Evolutionary conservation across 1,140 invertebrate genomes (phyloP).

Genomic region (Zaprionus inermis): DNA sequence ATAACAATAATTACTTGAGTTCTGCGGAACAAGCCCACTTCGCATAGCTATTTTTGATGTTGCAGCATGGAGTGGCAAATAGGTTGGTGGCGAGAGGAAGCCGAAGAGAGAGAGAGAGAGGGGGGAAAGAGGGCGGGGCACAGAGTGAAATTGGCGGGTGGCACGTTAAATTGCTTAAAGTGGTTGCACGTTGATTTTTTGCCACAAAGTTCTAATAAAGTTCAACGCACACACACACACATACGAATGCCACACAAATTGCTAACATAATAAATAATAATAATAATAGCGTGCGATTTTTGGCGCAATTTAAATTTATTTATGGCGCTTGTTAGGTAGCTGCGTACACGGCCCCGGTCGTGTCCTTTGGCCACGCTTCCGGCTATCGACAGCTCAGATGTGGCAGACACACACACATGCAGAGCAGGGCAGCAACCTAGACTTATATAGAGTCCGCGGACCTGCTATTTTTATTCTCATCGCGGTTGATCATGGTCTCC

Average conservation of each 20-base stretch:
- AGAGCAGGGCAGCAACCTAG: background rate
- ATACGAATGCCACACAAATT: slow-evolving; percentile 70
- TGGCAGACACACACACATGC: slow-evolving; percentile 19
- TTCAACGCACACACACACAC: slow-evolving; percentile 1
- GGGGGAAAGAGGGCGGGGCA: too few species aligned
- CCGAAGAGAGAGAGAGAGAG: background rate
- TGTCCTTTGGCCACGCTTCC: slow-evolving; percentile 14
- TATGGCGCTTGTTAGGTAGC: slow-evolving; percentile 69
- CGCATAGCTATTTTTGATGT: slow-evolving; percentile 4
- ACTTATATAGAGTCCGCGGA: slow-evolving; percentile 18
- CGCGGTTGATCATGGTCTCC: slow-evolving; percentile 67
- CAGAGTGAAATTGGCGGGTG: slow-evolving; percentile 8
- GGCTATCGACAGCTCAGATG: slow-evolving; percentile 35
- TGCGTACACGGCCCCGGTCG: slow-evolving; percentile 7
- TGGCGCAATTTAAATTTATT: slow-evolving; percentile 80
- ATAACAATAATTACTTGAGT: slow-evolving; percentile 7
- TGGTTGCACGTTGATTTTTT: slow-evolving; percentile 63
- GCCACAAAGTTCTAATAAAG: slow-evolving; percentile 71
- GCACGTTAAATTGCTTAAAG: slow-evolving; percentile 35
- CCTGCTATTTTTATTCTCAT: slow-evolving; percentile 70
- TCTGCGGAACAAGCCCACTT: background rate
- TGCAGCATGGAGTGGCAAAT: background rate
- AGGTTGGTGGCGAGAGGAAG: background rate
- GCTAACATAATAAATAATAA: slow-evolving; percentile 80
- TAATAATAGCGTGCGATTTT: slow-evolving; percentile 80